These are phyloP conservation scores for Noctua janthe DNA, from an alignment of 2,888 invertebrate genomes.

Conservation along the genomic window DNA sequence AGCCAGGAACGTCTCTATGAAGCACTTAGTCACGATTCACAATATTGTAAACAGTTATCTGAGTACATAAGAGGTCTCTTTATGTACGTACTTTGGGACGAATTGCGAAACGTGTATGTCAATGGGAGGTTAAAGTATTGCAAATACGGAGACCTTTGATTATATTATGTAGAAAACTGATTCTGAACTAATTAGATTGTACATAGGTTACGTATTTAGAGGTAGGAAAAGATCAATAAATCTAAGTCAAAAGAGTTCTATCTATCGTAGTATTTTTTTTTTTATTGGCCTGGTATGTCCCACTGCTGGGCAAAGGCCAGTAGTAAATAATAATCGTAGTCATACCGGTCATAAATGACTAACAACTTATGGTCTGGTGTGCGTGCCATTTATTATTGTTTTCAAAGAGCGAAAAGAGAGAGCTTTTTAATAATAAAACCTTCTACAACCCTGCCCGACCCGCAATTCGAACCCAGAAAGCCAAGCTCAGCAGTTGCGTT, in stretches of 20 bases:
- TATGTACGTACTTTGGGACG: neutral
- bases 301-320: too few species aligned
- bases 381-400: neutral
- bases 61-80: slow-evolving; percentile 15
- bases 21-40: slow-evolving; percentile 24
- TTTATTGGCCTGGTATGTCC: too few species aligned
- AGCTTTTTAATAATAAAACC: neutral
- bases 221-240: neutral
- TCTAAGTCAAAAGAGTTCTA: neutral
- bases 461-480: neutral
- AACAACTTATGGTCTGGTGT: neutral
- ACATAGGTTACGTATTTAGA: neutral
- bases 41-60: slow-evolving; percentile 4
- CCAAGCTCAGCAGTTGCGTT: neutral
- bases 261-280: neutral
- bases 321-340: neutral
- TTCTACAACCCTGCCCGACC: neutral
- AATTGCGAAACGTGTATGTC: slow-evolving; percentile 5
- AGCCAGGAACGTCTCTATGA: neutral
- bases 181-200: neutral
- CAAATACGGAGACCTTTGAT: slow-evolving; percentile 11
- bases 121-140: neutral
- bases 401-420: neutral
- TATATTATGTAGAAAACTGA: neutral
- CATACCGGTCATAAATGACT: neutral